These are phyloP conservation scores for Macropus fuliginosus DNA, from an alignment of 2,797 vertebrate species.

Conservation along the genomic window DNA sequence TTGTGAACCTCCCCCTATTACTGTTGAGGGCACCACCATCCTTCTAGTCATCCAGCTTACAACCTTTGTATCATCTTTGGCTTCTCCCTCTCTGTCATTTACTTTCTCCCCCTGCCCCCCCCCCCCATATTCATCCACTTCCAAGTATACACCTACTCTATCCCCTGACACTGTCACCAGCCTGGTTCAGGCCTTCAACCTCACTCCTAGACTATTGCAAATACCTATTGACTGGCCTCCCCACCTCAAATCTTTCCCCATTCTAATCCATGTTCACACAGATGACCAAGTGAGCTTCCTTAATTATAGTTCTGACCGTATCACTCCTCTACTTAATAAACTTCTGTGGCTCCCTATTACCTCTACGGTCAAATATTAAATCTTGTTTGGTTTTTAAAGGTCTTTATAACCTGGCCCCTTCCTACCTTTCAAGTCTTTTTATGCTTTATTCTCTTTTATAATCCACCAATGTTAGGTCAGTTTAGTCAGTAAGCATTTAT, in stretches of 20 bases:
- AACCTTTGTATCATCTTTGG: neutral
- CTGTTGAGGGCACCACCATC: neutral
- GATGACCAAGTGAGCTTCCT: neutral
- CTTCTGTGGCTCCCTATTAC: neutral
- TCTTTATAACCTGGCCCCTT: neutral
- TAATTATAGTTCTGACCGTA: neutral
- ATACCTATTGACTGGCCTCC: neutral
- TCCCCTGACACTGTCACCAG: neutral
- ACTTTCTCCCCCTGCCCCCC: rapidly evolving
- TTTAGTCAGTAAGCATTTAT: neutral
- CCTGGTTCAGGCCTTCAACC: neutral
- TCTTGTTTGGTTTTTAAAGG: neutral
- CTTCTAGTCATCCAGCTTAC: neutral
- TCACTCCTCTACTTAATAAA: neutral
- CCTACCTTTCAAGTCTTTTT: neutral
- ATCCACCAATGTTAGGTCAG: neutral
- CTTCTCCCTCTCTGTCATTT: neutral
- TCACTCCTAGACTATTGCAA: neutral
- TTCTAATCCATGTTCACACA: neutral
- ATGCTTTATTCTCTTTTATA: neutral
- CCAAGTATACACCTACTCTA: neutral
- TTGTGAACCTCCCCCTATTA: neutral
- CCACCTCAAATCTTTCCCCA: neutral
- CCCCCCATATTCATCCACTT: neutral
- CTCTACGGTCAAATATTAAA: neutral